Conservation (phyloP, 2,797 vertebrate species). For the Lerista edwardsae region DNA sequence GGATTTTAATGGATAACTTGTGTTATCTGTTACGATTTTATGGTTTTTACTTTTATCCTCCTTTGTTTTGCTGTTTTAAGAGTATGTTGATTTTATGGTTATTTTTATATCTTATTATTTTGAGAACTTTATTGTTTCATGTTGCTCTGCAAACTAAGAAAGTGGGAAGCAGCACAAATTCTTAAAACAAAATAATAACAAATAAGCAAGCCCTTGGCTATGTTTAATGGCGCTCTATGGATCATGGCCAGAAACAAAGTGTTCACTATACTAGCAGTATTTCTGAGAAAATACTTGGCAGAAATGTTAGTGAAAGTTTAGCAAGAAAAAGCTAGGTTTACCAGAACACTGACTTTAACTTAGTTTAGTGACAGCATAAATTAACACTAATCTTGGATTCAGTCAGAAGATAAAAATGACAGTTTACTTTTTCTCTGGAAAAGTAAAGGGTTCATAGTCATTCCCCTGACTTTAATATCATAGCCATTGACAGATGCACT, state of each 20-base stretch:
- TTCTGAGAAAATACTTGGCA: neutral
- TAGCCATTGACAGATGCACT: slow-evolving; percentile 31
- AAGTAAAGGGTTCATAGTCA: slow-evolving; percentile 53
- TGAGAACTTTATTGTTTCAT: too few relatives aligned
- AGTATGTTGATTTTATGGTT: too few relatives aligned
- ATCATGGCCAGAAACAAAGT: neutral
- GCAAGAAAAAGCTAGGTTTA: neutral
- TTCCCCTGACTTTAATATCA: slow-evolving; percentile 37
- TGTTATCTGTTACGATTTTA: too few relatives aligned
- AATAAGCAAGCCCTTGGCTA: neutral
- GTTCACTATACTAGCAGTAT: neutral
- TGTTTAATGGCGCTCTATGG: neutral
- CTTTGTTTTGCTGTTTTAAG: too few relatives aligned
- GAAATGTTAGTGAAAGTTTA: neutral
- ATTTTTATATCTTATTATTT: too few relatives aligned
- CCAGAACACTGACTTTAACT: neutral
- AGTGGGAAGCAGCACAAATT: neutral
- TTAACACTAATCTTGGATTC: neutral
- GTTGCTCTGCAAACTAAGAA: too few relatives aligned
- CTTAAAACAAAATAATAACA: neutral
- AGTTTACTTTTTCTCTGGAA: slow-evolving; percentile 46
- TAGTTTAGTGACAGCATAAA: neutral
- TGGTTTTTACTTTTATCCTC: too few relatives aligned
- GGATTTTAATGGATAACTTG: too few relatives aligned
- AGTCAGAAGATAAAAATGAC: neutral